Percentiles rank a stretch among this genome's conserved stretches.
Conservation (phyloP, 92 coral and sea anemone genomes). For the Phymanthus crucifer region DNA sequence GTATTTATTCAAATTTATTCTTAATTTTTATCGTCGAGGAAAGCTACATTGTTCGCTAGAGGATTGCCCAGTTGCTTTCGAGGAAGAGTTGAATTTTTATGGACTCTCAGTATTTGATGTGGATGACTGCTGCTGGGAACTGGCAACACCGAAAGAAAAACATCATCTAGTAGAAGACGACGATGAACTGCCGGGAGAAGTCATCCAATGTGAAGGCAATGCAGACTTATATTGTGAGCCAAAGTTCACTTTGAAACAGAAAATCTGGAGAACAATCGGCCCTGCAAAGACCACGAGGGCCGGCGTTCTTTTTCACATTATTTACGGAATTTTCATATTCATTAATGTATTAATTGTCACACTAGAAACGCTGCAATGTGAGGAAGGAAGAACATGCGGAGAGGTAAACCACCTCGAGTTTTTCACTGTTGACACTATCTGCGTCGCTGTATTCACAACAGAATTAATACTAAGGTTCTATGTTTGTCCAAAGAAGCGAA, state of each 20-base stretch:
- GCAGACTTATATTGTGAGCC: conserved; percentile 71
- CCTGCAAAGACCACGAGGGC: conserved; percentile 83
- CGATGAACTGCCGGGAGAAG: conserved; percentile 64
- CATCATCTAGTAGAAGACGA: conserved; percentile 64
- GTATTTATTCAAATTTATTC: conserved; percentile 83
- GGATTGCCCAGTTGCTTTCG: conserved; percentile 92
- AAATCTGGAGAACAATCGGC: conserved; percentile 86
- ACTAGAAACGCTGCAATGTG: conserved; percentile 76
- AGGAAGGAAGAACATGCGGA: conserved; percentile 53
- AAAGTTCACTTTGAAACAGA: conserved; percentile 67
- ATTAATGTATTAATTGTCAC: conserved; percentile 76
- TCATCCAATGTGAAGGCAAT: conserved; percentile 57
- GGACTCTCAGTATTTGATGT: conserved; percentile 93
- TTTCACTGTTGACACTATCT: conserved; percentile 68
- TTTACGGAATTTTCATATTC: conserved; percentile 81
- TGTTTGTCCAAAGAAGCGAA: conserved; percentile 76
- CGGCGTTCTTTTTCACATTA: conserved; percentile 77
- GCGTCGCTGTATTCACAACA: conserved; percentile 75
- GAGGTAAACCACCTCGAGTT: conserved; percentile 56
- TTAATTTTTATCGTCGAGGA: conserved; percentile 89
- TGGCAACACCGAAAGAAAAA: conserved; percentile 74
- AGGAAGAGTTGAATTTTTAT: conserved; percentile 89
- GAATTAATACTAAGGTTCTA: conserved; percentile 68
- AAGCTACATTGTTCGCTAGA: conserved; percentile 90
- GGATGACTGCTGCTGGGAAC: conserved; percentile 88